These are phyloP conservation scores for Alligator mississippiensis DNA, from an alignment of 2,113 vertebrate genomes.

Conservation along the genomic window DNA sequence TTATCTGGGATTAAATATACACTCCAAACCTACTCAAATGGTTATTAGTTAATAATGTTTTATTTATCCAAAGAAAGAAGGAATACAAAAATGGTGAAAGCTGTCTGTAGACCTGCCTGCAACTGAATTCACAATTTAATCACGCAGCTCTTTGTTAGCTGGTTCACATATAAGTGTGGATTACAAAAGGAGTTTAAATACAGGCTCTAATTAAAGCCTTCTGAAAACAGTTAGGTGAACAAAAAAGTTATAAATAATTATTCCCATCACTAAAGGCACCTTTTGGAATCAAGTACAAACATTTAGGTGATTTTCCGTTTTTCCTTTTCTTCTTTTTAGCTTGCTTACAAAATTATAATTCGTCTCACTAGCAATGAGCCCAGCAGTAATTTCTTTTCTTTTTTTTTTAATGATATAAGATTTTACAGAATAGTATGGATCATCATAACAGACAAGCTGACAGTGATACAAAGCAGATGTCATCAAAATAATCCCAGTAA, in stretches of 20 bases:
- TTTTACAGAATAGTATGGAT: neutral
- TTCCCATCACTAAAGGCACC: neutral
- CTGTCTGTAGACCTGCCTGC: neutral
- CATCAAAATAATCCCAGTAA: neutral
- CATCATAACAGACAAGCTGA: neutral
- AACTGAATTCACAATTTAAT: neutral
- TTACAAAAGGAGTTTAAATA: neutral
- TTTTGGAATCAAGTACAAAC: neutral
- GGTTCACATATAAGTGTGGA: neutral
- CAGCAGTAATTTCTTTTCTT: neutral
- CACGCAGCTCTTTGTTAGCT: neutral
- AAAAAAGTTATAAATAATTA: neutral
- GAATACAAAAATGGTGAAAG: neutral
- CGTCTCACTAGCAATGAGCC: neutral
- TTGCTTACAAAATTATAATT: neutral
- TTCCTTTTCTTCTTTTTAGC: neutral
- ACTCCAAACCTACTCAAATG: fast-evolving
- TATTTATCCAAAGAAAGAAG: neutral
- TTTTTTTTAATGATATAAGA: neutral
- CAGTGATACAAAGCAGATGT: neutral
- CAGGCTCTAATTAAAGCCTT: neutral
- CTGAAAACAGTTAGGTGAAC: neutral
- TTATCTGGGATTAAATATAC: neutral
- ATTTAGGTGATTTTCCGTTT: neutral
- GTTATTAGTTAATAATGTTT: neutral